These are phyloP conservation scores for Sitta europaea DNA, from an alignment of 2,113 vertebrate species.

Conservation along the genomic window DNA sequence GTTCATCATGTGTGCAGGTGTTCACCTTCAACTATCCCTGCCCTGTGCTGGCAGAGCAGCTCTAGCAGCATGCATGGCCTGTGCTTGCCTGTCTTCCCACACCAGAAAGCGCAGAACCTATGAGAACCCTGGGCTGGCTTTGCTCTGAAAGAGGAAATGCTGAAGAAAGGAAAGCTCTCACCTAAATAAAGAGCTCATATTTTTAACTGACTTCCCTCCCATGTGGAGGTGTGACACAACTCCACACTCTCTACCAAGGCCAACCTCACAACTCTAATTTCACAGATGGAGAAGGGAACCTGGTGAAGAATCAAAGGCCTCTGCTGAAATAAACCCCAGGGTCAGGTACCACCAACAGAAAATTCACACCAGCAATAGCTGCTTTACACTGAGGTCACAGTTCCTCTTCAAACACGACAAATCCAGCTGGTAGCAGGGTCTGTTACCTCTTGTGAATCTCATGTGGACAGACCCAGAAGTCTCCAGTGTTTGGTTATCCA, in stretches of 20 bases:
- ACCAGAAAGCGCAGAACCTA: fast-evolving
- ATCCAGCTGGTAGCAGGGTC: background rate
- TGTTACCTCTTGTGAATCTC: background rate
- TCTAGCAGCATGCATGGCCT: background rate
- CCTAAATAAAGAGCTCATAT: background rate
- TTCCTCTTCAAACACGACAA: background rate
- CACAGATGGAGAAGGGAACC: background rate
- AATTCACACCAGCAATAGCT: background rate
- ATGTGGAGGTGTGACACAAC: background rate
- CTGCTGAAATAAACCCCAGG: background rate
- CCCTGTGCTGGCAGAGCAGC: background rate
- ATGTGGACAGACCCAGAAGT: background rate
- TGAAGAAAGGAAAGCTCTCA: background rate
- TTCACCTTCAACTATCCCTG: conserved; percentile 13
- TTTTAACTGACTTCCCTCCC: background rate
- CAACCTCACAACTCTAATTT: background rate
- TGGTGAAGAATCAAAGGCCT: background rate
- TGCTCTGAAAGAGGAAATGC: background rate
- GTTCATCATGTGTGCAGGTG: conserved; percentile 17
- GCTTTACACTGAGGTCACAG: background rate
- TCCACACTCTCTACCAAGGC: background rate
- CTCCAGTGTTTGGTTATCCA: fast-evolving
- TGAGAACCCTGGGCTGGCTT: background rate
- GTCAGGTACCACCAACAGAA: background rate
- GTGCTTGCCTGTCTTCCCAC: background rate